Base-by-base conservation (phyloP, 2,888 invertebrate genomes). In the Trachelus iudaicus region DNA sequence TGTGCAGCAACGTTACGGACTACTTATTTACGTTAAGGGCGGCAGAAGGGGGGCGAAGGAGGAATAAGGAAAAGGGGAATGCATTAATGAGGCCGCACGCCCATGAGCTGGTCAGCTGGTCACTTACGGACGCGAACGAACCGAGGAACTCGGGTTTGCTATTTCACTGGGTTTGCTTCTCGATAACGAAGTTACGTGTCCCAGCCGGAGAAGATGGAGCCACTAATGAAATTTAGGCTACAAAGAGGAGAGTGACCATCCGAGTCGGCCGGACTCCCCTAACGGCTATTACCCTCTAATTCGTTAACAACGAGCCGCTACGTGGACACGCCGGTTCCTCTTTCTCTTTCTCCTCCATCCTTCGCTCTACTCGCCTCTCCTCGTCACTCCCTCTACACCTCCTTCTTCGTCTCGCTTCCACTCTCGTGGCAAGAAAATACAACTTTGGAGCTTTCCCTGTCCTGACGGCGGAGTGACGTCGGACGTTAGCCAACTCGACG, bases 211-310 rank as follows among this genome's bases (percentile, higher is more conserved):
- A 86, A 86, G 87, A 87, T 87, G 86, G 86, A 83, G 81, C 84
- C 83, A 80, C 80, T 89, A 90, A 90, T 89, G 85, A 86, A 89
- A 89, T 90, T 89, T 86, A 86, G 86, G 87, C 87, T 86, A 88
- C 90, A 90, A 90, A 90, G 90, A 89, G 88, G 87, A 86, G 83
- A 40, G 76, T 34, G 79, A 13, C 69, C 76, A 74, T 35, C n/a
- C 73, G 76, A 75, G 78, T 71, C 71, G 71, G 1, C n/a, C 33
- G 23, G 15, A 31, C 71, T 71, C 71, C 71, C 71, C 34, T 34
- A 71, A 71, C 71, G 71, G 71, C 71, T 71, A 71, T 71, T 71
- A 71, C 33, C 33, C 71, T 71, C 71, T 71, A 71, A 71, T 71
- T 71, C 71, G 71, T 13, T 71, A 71, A 71, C 71, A 56, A 23